Evolutionary conservation across 2,113 vertebrate genomes (phyloP).

Genomic region (Oreochromis niloticus): DNA sequence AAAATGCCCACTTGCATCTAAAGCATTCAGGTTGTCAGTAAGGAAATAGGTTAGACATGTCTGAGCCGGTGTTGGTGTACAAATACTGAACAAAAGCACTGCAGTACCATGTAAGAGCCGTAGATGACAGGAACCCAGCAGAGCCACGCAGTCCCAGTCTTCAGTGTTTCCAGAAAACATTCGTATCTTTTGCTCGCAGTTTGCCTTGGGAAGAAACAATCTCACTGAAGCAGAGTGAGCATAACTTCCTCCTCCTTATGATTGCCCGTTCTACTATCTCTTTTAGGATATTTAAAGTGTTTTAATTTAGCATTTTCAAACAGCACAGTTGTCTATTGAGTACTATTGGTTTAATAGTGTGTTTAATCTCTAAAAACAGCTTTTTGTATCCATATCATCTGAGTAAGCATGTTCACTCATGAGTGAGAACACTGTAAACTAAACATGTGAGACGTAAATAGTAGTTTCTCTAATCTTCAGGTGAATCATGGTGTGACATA

Average conservation of each 20-base stretch:
- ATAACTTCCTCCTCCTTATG: neutral
- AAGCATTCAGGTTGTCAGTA: neutral
- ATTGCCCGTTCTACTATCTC: neutral
- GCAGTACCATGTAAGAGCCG: neutral
- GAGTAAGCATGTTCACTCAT: neutral
- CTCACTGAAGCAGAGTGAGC: neutral
- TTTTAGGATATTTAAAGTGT: neutral
- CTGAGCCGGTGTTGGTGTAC: neutral
- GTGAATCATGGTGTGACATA: neutral
- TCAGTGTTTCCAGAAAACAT: neutral
- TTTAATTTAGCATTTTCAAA: neutral
- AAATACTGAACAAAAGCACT: neutral
- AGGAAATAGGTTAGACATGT: neutral
- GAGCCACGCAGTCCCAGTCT: neutral
- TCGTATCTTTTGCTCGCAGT: neutral
- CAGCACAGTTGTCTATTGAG: neutral
- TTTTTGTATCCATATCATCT: neutral
- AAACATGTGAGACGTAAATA: neutral
- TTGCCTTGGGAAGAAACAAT: neutral
- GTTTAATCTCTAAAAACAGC: neutral
- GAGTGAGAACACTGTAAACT: neutral
- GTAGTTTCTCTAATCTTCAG: neutral
- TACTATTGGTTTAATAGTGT: neutral
- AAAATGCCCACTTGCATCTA: neutral
- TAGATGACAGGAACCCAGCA: neutral